Conservation (phyloP, 1,140 invertebrate genomes). For the Microplitis mediator region DNA sequence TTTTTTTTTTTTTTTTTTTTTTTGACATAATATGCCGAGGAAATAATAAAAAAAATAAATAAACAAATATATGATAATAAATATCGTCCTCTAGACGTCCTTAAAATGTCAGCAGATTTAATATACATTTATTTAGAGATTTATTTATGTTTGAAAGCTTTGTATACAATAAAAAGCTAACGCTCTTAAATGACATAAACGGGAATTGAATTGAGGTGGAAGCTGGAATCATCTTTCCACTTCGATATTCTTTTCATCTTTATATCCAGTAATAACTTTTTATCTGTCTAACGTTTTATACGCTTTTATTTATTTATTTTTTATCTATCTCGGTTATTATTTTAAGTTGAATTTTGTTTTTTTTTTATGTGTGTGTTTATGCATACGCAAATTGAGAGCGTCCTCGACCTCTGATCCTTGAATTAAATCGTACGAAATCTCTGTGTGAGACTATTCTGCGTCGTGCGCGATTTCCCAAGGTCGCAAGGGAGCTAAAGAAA, state of each 20-base stretch:
- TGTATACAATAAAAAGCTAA: neutral
- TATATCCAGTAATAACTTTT: neutral
- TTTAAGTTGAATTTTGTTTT: neutral
- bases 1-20: no score
- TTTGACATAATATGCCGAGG: no score
- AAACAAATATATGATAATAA: neutral
- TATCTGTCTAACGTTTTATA: no score
- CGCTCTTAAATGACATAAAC: conserved; percentile 20
- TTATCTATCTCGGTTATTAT: neutral
- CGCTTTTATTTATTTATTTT: neutral
- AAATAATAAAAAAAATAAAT: neutral
- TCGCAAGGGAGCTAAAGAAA: conserved; percentile 17
- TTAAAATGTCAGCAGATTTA: conserved; percentile 3
- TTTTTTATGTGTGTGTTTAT: neutral
- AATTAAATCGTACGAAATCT: conserved; percentile 29
- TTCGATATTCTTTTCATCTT: neutral
- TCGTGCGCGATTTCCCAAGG: conserved; percentile 21
- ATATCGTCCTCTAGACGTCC: neutral
- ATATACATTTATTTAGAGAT: neutral
- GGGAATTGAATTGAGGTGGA: conserved; percentile 18
- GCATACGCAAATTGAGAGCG: conserved; percentile 15
- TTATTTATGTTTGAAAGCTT: neutral
- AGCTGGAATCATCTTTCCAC: conserved; percentile 18
- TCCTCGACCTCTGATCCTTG: conserved; percentile 19
- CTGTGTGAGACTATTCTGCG: conserved; percentile 2